These are phyloP conservation scores for Luidia sarsii DNA, from an alignment of 53 echinoderm and acorn worm species.

Conservation along the genomic window DNA sequence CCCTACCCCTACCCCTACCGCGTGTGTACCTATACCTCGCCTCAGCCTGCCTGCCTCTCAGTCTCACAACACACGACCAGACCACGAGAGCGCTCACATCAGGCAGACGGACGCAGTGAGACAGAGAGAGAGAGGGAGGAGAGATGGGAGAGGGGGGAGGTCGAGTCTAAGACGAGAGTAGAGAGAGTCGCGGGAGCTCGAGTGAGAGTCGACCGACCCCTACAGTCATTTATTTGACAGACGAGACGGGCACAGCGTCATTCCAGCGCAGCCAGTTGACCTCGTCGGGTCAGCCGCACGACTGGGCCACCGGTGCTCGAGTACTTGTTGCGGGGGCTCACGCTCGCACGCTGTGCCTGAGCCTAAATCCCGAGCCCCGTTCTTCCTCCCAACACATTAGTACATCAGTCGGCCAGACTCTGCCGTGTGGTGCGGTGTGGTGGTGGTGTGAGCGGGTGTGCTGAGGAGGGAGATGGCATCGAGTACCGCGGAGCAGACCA, in stretches of 20 bases:
- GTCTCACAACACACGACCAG: slow-evolving; percentile 42
- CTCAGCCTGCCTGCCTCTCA: slow-evolving; percentile 1
- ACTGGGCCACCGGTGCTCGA: neutral
- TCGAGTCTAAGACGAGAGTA: too few species aligned
- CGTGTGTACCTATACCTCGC: too few species aligned
- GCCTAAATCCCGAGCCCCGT: slow-evolving; percentile 21
- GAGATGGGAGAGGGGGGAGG: slow-evolving; percentile 14
- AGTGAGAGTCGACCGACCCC: neutral
- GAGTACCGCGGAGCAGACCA: slow-evolving; percentile 24
- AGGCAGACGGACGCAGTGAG: too few species aligned
- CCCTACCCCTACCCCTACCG: too few species aligned
- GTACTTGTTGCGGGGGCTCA: slow-evolving; percentile 42
- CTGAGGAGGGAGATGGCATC: slow-evolving; percentile 47
- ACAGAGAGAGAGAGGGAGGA: slow-evolving; percentile 3
- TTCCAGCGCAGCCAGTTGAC: slow-evolving; percentile 44
- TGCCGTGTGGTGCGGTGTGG: too few species aligned
- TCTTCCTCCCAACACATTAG: neutral
- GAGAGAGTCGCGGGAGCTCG: too few species aligned
- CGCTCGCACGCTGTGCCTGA: neutral
- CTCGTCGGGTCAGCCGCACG: slow-evolving; percentile 44
- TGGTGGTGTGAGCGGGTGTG: slow-evolving; percentile 17
- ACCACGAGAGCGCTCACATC: slow-evolving; percentile 46
- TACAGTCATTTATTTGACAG: slow-evolving; percentile 55
- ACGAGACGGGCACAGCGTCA: slow-evolving; percentile 38
- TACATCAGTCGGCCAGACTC: too few species aligned